Base-by-base conservation (phyloP, 1,140 invertebrate species). In the Psix sp. region DNA sequence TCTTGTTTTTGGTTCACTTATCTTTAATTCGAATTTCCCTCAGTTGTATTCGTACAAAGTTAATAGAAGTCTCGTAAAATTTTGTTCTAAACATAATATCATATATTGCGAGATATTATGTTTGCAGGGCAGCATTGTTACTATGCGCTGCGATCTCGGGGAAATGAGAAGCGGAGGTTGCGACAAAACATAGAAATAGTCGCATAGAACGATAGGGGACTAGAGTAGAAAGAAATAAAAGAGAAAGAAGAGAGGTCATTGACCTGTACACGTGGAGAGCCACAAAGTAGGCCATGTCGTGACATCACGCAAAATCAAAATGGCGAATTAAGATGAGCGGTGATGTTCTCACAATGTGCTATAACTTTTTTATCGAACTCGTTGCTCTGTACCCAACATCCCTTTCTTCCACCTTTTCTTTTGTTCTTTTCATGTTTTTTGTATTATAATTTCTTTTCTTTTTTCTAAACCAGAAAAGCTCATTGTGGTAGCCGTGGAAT, bases 241-340 rank as follows among this genome's bases (percentile, higher is more conserved):
- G 46, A 52, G 56, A 49, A 42, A 21, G 10, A 42, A 42, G 38
- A 29, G 56, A 40, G 66, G 66, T 70, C 56, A 59, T 10, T 62
- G 66, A 70, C 66, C 56, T 54, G 26, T 70, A 46, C 66, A 70
- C 57, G 49, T 70, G 66, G 66, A 70, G 66, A 20, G 66, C 57
- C 43, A 39, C 66, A 15, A 70, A 70, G 66, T 70, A 70, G 66
- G 66, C 56, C 66, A 70, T 62, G 49, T 60, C 66, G 60, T 65
- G 60, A 65, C 60, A 65, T 65, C 60, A 65, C 60, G 60, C 49
- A 65, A 65, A 65, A 60, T 70, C 66, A 70, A 70, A 70, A 70
- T 70, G 66, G 66, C 57, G 24, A 54, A 45, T 54, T 21, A 52
- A 70, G 66, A 70, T 62, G 66, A 60, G 36, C 49, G 66, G 43